Conservation (phyloP, 2,888 invertebrate species). For the Clunio marinus region DNA sequence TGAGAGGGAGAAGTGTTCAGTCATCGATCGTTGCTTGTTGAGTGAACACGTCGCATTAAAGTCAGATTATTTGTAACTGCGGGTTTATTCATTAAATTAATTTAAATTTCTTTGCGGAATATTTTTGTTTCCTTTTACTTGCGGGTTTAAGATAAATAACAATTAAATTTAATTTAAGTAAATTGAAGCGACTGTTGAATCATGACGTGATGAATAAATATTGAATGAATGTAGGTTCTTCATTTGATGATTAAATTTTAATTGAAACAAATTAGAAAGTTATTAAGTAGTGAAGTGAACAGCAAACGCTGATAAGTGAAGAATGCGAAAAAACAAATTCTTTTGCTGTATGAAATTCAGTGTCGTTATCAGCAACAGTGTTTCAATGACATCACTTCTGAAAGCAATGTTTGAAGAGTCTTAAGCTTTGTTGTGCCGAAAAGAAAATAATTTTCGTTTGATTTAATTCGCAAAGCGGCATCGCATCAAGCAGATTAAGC, state of each 20-base stretch:
- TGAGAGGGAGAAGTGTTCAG: slow-evolving; percentile 4
- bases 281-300: background rate
- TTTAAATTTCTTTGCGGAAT: slow-evolving; percentile 16
- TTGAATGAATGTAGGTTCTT: background rate
- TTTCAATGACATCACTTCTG: too few species aligned
- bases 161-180: slow-evolving; percentile 23
- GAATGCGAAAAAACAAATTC: background rate
- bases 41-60: background rate
- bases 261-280: slow-evolving; percentile 20
- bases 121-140: slow-evolving; percentile 6
- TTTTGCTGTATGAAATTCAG: too few species aligned
- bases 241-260: background rate
- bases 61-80: background rate
- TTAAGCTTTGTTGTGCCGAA: background rate
- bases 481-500: slow-evolving; percentile 11
- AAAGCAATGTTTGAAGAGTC: slow-evolving; percentile 4
- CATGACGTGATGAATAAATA: background rate
- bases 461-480: background rate
- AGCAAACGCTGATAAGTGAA: background rate
- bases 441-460: background rate
- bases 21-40: slow-evolving; percentile 20
- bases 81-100: background rate
- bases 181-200: background rate
- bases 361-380: background rate
- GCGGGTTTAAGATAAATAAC: background rate